phyloP scores from a whole-genome alignment of 2,113 vertebrate species.

The Gymnobelideus leadbeateri region DNA sequence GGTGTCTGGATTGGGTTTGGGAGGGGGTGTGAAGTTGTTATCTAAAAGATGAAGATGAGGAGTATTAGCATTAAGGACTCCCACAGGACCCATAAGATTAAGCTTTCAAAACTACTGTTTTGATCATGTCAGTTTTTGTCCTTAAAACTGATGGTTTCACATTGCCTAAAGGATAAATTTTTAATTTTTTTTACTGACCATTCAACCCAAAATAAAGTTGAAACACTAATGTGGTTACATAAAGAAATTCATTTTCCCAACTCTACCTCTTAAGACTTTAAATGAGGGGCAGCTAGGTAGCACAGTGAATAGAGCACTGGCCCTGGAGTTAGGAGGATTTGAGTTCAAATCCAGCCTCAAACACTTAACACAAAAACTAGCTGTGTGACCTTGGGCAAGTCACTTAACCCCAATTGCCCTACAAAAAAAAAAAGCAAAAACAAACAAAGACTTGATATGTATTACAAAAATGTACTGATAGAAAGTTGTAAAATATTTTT shows the following conservation, averaged over 20 bases:
- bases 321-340: too few relatives aligned
- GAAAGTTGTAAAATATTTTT: slow-evolving; percentile 90
- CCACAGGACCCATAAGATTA: not conserved
- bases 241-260: slow-evolving; percentile 80
- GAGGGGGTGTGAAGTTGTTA: not conserved
- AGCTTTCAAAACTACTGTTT: not conserved
- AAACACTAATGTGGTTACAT: slow-evolving; percentile 74
- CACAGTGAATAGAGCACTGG: too few relatives aligned
- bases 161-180: slow-evolving; percentile 65
- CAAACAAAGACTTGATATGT: slow-evolving; percentile 75
- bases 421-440: too few relatives aligned
- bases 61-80: not conserved
- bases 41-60: not conserved
- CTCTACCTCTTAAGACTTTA: slow-evolving; percentile 80
- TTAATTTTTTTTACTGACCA: slow-evolving; percentile 65
- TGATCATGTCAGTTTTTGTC: not conserved
- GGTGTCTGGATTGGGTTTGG: not conserved
- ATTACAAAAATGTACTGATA: slow-evolving; percentile 90
- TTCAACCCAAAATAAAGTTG: slow-evolving; percentile 78
- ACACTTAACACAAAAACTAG: too few relatives aligned
- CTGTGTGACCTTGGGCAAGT: too few relatives aligned
- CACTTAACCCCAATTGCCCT: too few relatives aligned
- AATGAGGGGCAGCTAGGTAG: too few relatives aligned
- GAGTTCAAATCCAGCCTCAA: too few relatives aligned
- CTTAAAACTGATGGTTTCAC: not conserved